Base-by-base conservation (phyloP, 2,113 vertebrate species). In the Hemibagrus wyckioides region DNA sequence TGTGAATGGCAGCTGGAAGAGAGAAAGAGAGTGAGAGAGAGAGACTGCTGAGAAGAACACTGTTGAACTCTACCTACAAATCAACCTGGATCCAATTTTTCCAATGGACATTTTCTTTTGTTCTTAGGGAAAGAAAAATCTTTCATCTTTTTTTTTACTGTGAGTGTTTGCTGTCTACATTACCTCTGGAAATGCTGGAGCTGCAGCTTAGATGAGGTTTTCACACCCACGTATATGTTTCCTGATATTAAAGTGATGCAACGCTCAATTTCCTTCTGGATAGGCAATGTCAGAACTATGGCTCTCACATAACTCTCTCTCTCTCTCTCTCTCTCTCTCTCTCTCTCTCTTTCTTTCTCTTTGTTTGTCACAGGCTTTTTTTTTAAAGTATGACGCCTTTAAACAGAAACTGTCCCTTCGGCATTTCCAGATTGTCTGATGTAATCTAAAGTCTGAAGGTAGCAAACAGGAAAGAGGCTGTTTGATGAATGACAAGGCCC, bases 371-470 rank as follows among this genome's bases (percentile, higher is more conserved):
- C 76, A 54, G n/a, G 3, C 36, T 30, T 57, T 33, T 57, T 83
- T 39, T 83, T 83, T 75, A 28, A 85, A 21, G 23, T 44, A 80
- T 82, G 80, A 71, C 71, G 11, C 33, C 25, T 81, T 15, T 81
- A 59, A 81, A 84, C 63, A 28, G 48, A 83, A 65, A 75, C 21
- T 80, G 79, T 87, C 85, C 84, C n/a, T 73, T 73, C 54, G 86
- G 77, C 84, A 90, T 91, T 85, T 88, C 84, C 84, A 85, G 71
- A 79, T 76, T 80, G 84, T 89, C 85, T 79, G 80, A 87, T 90
- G 87, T 85, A 85, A 88, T 90, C 87, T 84, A 56, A 73, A 87
- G 80, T 85, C 69, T 81, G 76, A 56, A 6, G 36, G 77, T 83
- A 87, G 84, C 65, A 73, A 83, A 87, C 76, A 85, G 28, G 52